Conservation (phyloP, 2,797 vertebrate species). For the Triplophysa yarkandensis region DNA sequence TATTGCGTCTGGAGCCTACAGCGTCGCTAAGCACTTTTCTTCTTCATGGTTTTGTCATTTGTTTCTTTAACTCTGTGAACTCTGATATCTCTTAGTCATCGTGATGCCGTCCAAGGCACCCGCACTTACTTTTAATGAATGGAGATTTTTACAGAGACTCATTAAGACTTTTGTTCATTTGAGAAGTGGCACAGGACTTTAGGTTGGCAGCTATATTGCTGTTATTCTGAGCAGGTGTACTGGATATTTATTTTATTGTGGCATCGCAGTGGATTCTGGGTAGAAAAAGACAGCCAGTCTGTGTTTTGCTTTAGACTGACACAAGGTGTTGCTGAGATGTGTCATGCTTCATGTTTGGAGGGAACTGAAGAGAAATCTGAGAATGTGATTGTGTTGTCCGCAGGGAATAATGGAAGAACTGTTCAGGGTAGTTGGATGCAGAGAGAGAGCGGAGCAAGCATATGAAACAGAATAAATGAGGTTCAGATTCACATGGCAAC, state of each 20-base stretch:
- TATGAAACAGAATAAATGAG: slow-evolving; percentile 6
- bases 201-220: neutral
- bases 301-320: too few relatives aligned
- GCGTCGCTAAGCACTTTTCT: slow-evolving; percentile 12
- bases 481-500: slow-evolving; percentile 25
- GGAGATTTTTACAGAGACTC: neutral
- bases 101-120: slow-evolving; percentile 17
- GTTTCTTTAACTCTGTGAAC: slow-evolving; percentile 8
- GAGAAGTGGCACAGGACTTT: neutral
- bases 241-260: slow-evolving; percentile 14
- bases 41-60: slow-evolving; percentile 18
- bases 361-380: slow-evolving; percentile 22
- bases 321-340: slow-evolving; percentile 31
- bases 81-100: slow-evolving; percentile 14
- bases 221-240: neutral
- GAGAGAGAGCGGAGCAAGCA: neutral
- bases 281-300: too few relatives aligned
- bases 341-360: slow-evolving; percentile 28
- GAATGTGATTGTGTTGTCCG: slow-evolving; percentile 34
- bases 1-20: slow-evolving; percentile 8
- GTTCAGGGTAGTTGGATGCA: neutral
- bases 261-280: slow-evolving; percentile 17
- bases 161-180: neutral
- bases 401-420: slow-evolving; percentile 30
- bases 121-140: slow-evolving; percentile 23